A percentile compares a stretch with the other conserved stretches of the same genome.
Conservation (phyloP, 1,140 invertebrate species). For the Zaprionus ghesquierei region DNA sequence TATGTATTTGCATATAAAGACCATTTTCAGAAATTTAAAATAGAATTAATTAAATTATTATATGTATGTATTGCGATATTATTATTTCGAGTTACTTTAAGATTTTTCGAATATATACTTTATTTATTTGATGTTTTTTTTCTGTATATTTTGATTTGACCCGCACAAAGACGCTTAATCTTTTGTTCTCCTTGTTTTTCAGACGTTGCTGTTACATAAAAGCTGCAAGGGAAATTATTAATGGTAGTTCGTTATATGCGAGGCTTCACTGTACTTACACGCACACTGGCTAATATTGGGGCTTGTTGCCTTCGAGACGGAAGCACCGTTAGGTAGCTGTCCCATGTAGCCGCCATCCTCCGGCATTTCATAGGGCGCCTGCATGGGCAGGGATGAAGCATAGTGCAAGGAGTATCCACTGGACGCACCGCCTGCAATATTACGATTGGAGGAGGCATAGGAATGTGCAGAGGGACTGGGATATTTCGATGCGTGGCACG, state of each 20-base stretch:
- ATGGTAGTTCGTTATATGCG: not conserved
- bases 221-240: not conserved
- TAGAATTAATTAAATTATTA: no score
- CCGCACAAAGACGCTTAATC: not conserved
- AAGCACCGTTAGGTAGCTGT: not conserved
- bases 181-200: not conserved
- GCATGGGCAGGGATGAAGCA: not conserved
- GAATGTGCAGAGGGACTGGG: no score
- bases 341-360: not conserved
- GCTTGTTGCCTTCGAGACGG: not conserved
- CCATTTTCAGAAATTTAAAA: no score
- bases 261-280: not conserved
- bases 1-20: no score
- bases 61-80: no score
- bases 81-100: no score
- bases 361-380: not conserved
- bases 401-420: not conserved
- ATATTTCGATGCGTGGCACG: no score
- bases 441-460: no score
- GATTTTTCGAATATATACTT: not conserved
- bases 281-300: slow-evolving; percentile 3
- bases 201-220: not conserved
- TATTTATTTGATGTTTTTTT: not conserved
- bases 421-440: not conserved
- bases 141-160: not conserved